Conservation (phyloP, 2,888 invertebrate species). For the Flexamia atlantica region DNA sequence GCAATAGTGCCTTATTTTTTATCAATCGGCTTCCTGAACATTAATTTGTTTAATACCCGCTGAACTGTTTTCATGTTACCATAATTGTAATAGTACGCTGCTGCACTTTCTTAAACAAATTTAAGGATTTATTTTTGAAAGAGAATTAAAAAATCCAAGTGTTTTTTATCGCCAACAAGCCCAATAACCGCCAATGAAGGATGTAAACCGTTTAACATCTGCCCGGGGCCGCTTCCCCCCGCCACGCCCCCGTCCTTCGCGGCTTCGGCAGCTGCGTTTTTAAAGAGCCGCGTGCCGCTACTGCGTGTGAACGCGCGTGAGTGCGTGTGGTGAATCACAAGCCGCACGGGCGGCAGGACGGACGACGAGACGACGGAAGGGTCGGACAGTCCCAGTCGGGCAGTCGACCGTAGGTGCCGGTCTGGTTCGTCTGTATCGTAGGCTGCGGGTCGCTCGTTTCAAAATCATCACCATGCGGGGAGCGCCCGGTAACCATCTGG, state of each 20-base stretch:
- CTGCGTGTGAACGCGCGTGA: background rate
- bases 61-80: no score
- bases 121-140: no score
- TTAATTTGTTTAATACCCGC: no score
- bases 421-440: background rate
- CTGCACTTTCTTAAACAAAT: no score
- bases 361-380: background rate
- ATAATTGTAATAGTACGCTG: no score
- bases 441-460: background rate
- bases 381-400: background rate
- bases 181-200: background rate
- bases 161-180: background rate
- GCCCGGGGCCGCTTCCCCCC: background rate
- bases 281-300: background rate
- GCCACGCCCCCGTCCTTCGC: background rate
- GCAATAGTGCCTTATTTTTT: no score
- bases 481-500: background rate
- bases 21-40: no score
- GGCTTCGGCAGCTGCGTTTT: conserved; percentile 9
- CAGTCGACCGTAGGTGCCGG: conserved; percentile 16
- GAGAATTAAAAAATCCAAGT: no score
- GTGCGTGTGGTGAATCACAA: conserved; percentile 26
- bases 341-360: conserved; percentile 3
- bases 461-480: background rate
- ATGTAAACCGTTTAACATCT: background rate